phyloP scores from a whole-genome alignment of 1,140 invertebrate species.

The Penaeus chinensis region DNA sequence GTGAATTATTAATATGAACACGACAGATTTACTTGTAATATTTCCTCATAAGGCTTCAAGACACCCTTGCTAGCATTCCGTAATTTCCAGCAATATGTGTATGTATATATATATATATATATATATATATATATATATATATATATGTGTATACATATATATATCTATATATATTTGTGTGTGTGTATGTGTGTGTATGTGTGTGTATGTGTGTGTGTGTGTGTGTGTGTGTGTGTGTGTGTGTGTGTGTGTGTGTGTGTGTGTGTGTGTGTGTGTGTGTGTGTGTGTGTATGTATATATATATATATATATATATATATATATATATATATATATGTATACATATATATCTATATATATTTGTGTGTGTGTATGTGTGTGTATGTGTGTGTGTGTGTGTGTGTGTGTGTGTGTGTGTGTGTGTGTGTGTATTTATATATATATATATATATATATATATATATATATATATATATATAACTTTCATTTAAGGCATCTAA shows the following conservation, averaged over 20 bases:
- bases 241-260: not conserved
- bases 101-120: not conserved
- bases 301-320: not conserved
- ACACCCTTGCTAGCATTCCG: too few species aligned
- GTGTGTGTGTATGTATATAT: not conserved
- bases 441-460: slow-evolving; percentile 17
- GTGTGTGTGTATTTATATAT: not conserved
- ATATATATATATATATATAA: slow-evolving; percentile 2
- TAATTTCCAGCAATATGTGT: too few species aligned
- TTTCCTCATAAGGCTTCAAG: too few species aligned
- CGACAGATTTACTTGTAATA: not conserved
- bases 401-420: not conserved
- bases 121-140: not conserved
- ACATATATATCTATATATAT: not conserved
- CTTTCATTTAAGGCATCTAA: not conserved
- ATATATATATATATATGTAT: not conserved
- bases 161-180: too few species aligned
- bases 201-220: not conserved
- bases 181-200: not conserved
- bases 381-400: too few species aligned
- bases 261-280: not conserved
- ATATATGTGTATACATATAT: too few species aligned
- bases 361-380: too few species aligned
- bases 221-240: not conserved
- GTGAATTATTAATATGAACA: not conserved